These are phyloP conservation scores for Cantharis rufa DNA, from an alignment of 2,888 invertebrate species.

Conservation along the genomic window DNA sequence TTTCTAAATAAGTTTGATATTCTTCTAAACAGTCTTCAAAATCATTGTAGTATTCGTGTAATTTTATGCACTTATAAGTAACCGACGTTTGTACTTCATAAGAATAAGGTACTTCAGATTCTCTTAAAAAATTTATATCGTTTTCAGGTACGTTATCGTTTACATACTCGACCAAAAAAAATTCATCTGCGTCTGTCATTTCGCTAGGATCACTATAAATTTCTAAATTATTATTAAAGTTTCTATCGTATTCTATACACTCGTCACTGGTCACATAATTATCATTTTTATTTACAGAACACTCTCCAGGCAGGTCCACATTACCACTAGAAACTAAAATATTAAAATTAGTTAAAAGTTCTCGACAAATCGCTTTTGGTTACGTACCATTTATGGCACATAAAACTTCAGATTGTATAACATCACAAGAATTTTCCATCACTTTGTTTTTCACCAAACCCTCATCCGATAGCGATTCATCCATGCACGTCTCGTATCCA, in stretches of 20 bases:
- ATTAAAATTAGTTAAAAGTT: neutral
- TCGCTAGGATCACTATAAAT: slow-evolving; percentile 26
- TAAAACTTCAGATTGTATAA: neutral
- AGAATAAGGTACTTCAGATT: slow-evolving; percentile 47
- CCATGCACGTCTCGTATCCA: slow-evolving; percentile 67
- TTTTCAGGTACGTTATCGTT: slow-evolving; percentile 33
- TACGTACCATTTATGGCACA: neutral
- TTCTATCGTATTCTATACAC: neutral
- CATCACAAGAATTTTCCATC: neutral
- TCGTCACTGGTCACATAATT: neutral
- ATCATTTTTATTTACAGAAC: neutral
- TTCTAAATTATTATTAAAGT: slow-evolving; percentile 17
- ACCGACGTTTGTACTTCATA: slow-evolving; percentile 32
- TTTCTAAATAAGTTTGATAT: slow-evolving; percentile 46
- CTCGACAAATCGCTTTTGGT: too few relatives aligned
- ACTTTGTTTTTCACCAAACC: slow-evolving; percentile 14
- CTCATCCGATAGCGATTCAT: slow-evolving; percentile 62
- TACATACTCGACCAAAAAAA: slow-evolving; percentile 52
- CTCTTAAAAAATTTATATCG: slow-evolving; percentile 47
- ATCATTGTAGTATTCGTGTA: slow-evolving; percentile 66
- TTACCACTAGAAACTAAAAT: neutral
- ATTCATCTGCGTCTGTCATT: slow-evolving; percentile 47
- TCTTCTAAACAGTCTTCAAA: slow-evolving; percentile 66
- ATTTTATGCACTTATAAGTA: slow-evolving; percentile 43
- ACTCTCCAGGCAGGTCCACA: neutral